phyloP scores from a whole-genome alignment of 1,140 invertebrate genomes.

The Drosophila lini region DNA sequence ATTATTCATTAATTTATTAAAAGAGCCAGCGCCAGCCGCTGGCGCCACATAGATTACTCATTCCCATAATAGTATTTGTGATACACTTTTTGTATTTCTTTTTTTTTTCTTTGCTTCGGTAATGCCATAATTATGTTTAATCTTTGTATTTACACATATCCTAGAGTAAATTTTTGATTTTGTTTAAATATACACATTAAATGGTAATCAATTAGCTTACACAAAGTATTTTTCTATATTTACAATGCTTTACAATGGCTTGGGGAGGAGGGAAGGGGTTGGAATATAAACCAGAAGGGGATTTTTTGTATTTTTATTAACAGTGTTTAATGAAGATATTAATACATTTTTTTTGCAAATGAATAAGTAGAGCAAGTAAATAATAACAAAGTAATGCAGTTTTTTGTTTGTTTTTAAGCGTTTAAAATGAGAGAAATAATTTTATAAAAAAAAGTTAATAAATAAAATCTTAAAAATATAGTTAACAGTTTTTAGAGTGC shows the following conservation, averaged over 20 bases:
- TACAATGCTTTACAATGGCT: slow-evolving; percentile 42
- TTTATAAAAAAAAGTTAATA: neutral
- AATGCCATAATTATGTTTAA: slow-evolving; percentile 55
- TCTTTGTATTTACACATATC: slow-evolving; percentile 64
- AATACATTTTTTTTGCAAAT: neutral
- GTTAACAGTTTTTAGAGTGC: too few species aligned
- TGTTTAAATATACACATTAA: slow-evolving; percentile 71
- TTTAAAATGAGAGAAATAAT: neutral
- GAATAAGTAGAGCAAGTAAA: neutral
- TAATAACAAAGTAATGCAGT: neutral
- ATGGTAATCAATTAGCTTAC: slow-evolving; percentile 54
- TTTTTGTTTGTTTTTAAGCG: neutral
- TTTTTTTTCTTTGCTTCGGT: slow-evolving; percentile 5
- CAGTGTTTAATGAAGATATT: slow-evolving; percentile 20
- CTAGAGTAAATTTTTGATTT: slow-evolving; percentile 60
- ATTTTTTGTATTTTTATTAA: slow-evolving; percentile 39
- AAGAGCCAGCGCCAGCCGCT: slow-evolving; percentile 39
- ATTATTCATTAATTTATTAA: slow-evolving; percentile 64
- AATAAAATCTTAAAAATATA: neutral
- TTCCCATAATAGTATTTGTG: slow-evolving; percentile 8
- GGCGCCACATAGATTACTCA: slow-evolving; percentile 45
- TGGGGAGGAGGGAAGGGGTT: neutral
- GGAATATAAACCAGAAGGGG: neutral
- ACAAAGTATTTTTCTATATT: slow-evolving; percentile 27
- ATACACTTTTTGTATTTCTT: slow-evolving; percentile 25